Evolutionary conservation across 2,888 invertebrate species (phyloP).

Genomic region (Orchestes rusci): DNA sequence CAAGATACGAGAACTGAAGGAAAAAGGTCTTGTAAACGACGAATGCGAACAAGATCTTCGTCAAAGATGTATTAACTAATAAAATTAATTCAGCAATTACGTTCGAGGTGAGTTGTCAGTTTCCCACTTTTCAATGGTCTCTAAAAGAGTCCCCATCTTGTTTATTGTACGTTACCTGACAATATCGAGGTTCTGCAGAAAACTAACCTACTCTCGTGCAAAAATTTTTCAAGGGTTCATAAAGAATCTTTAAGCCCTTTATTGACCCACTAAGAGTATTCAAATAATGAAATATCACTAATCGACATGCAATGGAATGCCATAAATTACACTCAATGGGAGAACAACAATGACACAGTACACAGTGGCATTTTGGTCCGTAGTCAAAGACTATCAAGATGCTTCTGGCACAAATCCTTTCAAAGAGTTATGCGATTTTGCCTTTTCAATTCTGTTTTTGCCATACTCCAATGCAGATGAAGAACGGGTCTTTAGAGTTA

Average conservation of each 20-base stretch:
- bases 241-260: neutral
- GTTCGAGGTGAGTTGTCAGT: neutral
- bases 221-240: neutral
- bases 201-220: neutral
- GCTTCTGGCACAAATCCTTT: neutral
- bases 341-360: neutral
- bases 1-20: neutral
- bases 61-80: neutral
- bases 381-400: neutral
- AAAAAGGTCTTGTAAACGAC: neutral
- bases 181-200: neutral
- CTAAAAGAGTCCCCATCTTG: neutral
- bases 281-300: neutral
- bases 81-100: slow-evolving; percentile 1
- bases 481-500: neutral
- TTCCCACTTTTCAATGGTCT: neutral
- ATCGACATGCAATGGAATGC: neutral
- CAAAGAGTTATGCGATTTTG: neutral
- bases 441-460: too few species aligned
- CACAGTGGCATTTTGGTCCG: neutral
- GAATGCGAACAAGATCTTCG: slow-evolving; percentile 1
- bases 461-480: too few species aligned
- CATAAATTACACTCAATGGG: neutral
- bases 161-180: neutral
- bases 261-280: neutral